Conservation (phyloP, 1,140 invertebrate genomes). For the Physella acuta region DNA sequence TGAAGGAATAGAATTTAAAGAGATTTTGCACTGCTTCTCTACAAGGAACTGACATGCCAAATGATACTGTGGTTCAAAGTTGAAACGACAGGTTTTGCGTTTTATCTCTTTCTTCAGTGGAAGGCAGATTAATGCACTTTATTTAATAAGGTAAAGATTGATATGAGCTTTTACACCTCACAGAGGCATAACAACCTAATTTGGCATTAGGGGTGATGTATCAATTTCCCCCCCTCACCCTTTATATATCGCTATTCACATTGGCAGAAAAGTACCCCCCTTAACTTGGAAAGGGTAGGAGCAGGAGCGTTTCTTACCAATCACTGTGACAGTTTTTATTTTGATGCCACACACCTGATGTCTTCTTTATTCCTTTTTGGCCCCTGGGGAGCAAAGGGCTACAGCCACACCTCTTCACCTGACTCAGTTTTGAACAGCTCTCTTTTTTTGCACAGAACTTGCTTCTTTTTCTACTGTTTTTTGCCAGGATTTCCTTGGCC, state of each 20-base stretch:
- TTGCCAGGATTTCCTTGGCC: background rate
- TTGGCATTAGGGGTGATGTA: background rate
- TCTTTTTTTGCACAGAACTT: background rate
- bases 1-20: too few species aligned
- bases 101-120: background rate
- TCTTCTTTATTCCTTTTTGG: too few species aligned
- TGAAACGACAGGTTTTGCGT: background rate
- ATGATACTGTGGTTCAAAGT: too few species aligned
- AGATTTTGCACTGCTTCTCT: too few species aligned
- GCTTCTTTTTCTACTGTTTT: background rate
- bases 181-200: background rate
- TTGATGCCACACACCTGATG: background rate
- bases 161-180: background rate
- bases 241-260: background rate
- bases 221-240: background rate
- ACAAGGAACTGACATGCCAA: too few species aligned
- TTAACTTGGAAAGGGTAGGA: background rate
- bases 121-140: background rate
- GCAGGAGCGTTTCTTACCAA: background rate
- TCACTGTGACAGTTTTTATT: background rate
- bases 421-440: background rate
- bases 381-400: too few species aligned
- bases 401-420: background rate
- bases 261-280: background rate
- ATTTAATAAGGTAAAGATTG: background rate